A percentile compares a stretch with the other conserved stretches of the same genome.
These are phyloP conservation scores for Colostygia pectinataria DNA, from an alignment of 2,888 invertebrate genomes.

Conservation along the genomic window DNA sequence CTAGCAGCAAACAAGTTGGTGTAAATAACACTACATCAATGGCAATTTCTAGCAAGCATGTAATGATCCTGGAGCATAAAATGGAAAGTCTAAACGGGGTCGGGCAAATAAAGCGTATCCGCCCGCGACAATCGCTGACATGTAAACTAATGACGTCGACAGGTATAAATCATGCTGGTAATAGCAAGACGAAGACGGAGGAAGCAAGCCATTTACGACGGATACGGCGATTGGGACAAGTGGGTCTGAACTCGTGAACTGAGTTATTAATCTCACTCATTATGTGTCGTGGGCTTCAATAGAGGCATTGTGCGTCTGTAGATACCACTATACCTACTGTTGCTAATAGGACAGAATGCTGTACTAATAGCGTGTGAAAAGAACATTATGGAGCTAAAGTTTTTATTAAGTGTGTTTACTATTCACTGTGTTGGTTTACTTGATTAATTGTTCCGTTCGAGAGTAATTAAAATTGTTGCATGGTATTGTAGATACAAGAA, in stretches of 20 bases:
- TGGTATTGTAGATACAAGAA: neutral
- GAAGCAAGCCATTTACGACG: conserved; percentile 79
- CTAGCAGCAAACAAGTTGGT: conserved; percentile 1
- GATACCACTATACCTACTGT: conserved; percentile 10
- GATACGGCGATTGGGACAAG: conserved; percentile 75
- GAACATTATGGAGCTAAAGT: conserved; percentile 3
- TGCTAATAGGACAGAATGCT: conserved; percentile 12
- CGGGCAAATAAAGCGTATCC: conserved; percentile 73
- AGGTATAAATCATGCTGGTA: conserved; percentile 80
- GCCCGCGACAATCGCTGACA: conserved; percentile 69
- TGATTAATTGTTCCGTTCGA: conserved; percentile 11
- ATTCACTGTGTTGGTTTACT: conserved; percentile 3
- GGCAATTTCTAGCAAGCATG: conserved; percentile 12
- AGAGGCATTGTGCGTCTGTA: conserved; percentile 41
- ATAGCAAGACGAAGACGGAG: conserved; percentile 69
- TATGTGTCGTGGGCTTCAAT: conserved; percentile 47
- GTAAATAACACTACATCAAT: conserved; percentile 6
- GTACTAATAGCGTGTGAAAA: conserved; percentile 16
- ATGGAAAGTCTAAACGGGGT: conserved; percentile 47
- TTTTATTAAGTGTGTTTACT: conserved; percentile 4
- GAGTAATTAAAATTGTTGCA: conserved; percentile 9
- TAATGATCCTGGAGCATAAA: conserved; percentile 32
- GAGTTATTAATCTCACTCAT: conserved; percentile 59
- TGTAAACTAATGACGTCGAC: conserved; percentile 72
- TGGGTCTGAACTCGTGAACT: conserved; percentile 56